Percentiles rank a stretch among this genome's conserved stretches.
Evolutionary conservation across 2,888 invertebrate genomes (phyloP).

Genomic region (Lasioglossum zephyrum): DNA sequence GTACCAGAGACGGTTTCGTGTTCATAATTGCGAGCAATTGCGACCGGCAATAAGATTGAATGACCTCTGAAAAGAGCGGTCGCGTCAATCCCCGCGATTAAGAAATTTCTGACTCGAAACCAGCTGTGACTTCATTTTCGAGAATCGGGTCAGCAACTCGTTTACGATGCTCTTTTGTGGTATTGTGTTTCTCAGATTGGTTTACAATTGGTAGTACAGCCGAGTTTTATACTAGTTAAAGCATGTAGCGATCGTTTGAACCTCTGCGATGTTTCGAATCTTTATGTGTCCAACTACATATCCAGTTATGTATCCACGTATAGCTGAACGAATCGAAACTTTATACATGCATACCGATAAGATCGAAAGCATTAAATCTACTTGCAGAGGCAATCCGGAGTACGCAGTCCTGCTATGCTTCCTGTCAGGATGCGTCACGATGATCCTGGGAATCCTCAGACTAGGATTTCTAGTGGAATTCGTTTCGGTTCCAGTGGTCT

Average conservation of each 20-base stretch:
- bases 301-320: too few species aligned
- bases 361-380: not conserved
- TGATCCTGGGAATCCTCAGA: constrained; percentile 88
- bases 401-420: constrained; percentile 89
- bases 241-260: not conserved
- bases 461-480: constrained; percentile 91
- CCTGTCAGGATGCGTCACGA: constrained; percentile 88
- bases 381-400: constrained; percentile 85
- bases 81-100: not conserved
- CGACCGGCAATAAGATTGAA: constrained; percentile 18
- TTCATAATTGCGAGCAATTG: constrained; percentile 36
- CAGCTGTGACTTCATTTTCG: not conserved
- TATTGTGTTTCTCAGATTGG: too few species aligned
- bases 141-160: not conserved
- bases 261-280: not conserved
- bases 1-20: constrained; percentile 5
- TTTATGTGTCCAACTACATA: too few species aligned
- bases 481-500: constrained; percentile 90
- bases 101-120: not conserved
- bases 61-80: constrained; percentile 23
- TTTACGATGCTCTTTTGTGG: not conserved
- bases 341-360: not conserved
- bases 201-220: not conserved
- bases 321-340: too few species aligned
- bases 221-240: not conserved